phyloP scores from a whole-genome alignment of 2,888 invertebrate species.

The Acheta domesticus region DNA sequence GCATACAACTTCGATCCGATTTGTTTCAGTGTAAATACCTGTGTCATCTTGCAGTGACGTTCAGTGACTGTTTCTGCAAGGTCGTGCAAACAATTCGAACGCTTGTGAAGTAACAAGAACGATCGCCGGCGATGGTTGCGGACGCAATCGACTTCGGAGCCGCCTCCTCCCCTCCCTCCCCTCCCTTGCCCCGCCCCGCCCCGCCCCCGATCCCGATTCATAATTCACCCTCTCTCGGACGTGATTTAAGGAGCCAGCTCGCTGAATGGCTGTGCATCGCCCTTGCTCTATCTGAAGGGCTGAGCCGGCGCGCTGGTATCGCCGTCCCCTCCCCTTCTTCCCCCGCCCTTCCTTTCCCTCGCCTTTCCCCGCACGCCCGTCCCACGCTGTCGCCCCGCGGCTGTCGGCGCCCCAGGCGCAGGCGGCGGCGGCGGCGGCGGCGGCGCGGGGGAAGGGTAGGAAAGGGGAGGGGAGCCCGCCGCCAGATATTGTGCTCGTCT shows the following conservation, averaged over 20 bases:
- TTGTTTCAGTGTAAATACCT: no score
- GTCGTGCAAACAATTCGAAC: no score
- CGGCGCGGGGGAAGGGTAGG: neutral
- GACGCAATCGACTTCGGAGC: no score
- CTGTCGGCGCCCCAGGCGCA: neutral
- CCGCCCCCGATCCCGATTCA: neutral
- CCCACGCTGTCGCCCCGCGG: neutral
- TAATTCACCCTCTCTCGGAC: slow-evolving; percentile 7
- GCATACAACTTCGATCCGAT: no score
- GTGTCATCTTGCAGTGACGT: no score
- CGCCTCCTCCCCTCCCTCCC: no score
- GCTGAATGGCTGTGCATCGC: neutral
- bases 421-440: neutral
- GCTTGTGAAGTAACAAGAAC: no score
- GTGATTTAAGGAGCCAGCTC: slow-evolving; percentile 9
- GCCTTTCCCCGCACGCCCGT: neutral
- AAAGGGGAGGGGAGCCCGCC: neutral
- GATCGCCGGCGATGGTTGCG: no score
- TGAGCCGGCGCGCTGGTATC: neutral
- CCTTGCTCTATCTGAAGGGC: neutral
- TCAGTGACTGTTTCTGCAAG: no score
- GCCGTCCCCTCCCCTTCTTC: neutral
- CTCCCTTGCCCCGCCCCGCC: no score
- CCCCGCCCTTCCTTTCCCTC: neutral
- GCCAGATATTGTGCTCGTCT: slow-evolving; percentile 18